phyloP scores from a whole-genome alignment of 2,113 vertebrate species.

The Cygnus atratus region DNA sequence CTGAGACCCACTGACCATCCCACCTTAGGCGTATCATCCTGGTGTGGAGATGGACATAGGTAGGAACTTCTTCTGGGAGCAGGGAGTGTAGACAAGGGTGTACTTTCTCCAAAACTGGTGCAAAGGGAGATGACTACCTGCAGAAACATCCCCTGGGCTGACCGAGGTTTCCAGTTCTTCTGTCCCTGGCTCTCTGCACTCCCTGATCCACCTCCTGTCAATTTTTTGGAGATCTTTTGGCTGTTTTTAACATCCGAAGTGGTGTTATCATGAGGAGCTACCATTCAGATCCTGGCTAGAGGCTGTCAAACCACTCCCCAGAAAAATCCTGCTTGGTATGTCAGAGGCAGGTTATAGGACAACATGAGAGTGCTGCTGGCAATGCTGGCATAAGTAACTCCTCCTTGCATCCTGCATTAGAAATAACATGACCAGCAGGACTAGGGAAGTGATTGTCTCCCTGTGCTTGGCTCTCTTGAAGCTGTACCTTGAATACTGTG shows the following conservation, averaged over 20 bases:
- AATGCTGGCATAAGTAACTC: fast-evolving
- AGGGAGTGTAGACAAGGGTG: not conserved
- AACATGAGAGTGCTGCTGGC: not conserved
- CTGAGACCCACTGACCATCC: fast-evolving
- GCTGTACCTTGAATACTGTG: too few relatives aligned
- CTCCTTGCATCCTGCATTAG: not conserved
- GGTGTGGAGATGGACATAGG: not conserved
- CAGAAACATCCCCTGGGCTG: fast-evolving
- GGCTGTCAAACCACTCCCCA: not conserved
- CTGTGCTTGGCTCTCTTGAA: not conserved
- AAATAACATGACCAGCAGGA: not conserved
- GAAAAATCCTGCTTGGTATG: not conserved
- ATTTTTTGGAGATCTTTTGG: not conserved
- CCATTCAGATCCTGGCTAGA: not conserved
- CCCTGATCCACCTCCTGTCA: not conserved
- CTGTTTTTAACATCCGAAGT: not conserved
- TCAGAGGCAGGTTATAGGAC: not conserved
- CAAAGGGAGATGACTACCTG: not conserved
- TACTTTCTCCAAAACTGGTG: not conserved
- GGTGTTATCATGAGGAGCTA: not conserved
- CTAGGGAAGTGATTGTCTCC: not conserved
- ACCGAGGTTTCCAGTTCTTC: not conserved
- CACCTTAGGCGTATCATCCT: fast-evolving
- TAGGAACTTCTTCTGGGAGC: not conserved
- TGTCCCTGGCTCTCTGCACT: fast-evolving